These are phyloP conservation scores for Epinephelus coioides DNA, from an alignment of 2,797 vertebrate genomes.

Conservation along the genomic window DNA sequence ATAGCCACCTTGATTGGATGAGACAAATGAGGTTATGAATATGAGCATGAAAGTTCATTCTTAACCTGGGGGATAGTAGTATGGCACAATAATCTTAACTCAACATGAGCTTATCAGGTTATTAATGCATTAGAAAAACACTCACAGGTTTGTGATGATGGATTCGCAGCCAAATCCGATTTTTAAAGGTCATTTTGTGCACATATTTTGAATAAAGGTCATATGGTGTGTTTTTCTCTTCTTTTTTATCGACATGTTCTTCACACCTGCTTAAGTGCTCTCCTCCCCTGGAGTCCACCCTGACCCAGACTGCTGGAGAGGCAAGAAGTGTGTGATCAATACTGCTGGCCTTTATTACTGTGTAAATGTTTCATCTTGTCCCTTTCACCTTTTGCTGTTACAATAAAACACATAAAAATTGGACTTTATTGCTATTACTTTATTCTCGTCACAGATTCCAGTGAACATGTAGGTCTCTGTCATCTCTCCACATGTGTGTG, in stretches of 20 bases:
- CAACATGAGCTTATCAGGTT: not conserved
- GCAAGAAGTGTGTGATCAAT: slow-evolving; percentile 9
- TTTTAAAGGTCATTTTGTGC: not conserved
- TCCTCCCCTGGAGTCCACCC: slow-evolving; percentile 27
- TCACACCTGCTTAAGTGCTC: slow-evolving; percentile 48
- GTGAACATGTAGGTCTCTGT: slow-evolving; percentile 10
- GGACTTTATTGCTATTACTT: not conserved
- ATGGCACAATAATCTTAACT: not conserved
- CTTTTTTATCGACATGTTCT: slow-evolving; percentile 30
- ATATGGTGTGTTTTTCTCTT: not conserved
- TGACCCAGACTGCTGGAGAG: slow-evolving; percentile 32
- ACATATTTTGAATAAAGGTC: not conserved
- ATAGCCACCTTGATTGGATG: not conserved
- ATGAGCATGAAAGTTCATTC: not conserved
- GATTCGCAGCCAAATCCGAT: not conserved
- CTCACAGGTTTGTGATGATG: not conserved
- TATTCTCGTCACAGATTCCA: slow-evolving; percentile 5
- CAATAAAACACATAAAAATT: not conserved
- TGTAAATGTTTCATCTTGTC: not conserved
- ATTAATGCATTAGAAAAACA: not conserved
- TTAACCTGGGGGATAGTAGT: not conserved
- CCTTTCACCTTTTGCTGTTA: not conserved
- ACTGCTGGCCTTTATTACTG: not conserved
- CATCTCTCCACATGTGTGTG: slow-evolving; percentile 9
- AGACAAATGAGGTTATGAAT: not conserved